These are phyloP conservation scores for Ptyas mucosa DNA, from an alignment of 2,113 vertebrate genomes.

Conservation along the genomic window DNA sequence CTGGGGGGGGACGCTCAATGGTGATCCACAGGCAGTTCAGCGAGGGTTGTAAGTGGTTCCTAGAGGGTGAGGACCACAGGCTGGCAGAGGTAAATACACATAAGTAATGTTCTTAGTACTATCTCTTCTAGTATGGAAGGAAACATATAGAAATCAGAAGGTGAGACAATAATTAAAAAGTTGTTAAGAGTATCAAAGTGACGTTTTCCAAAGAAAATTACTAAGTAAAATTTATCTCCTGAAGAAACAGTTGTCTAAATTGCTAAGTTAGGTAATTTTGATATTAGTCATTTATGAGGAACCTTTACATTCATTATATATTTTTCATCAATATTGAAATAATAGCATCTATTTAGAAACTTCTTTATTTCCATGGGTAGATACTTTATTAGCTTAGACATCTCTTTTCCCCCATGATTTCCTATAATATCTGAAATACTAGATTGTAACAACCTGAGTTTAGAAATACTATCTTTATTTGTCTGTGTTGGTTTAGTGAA, in stretches of 20 bases:
- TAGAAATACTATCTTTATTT: background rate
- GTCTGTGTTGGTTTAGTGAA: background rate
- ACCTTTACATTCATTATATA: background rate
- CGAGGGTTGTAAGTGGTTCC: too few relatives aligned
- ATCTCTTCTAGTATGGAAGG: background rate
- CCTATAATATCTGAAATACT: background rate
- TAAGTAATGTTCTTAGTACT: background rate
- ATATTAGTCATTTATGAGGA: background rate
- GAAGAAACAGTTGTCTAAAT: background rate
- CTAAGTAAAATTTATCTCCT: background rate
- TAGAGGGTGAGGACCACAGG: too few relatives aligned
- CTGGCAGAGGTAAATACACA: background rate
- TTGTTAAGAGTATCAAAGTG: background rate
- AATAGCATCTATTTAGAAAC: background rate
- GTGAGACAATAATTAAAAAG: background rate
- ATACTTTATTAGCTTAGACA: background rate
- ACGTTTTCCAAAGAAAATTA: background rate
- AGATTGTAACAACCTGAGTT: background rate
- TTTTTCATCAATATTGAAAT: background rate
- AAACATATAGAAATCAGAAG: background rate
- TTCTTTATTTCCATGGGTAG: background rate
- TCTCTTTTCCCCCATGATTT: background rate
- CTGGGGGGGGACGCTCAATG: too few relatives aligned
- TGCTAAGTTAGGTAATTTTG: background rate
- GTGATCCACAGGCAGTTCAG: too few relatives aligned